These are phyloP conservation scores for Lepus townsendii DNA, from an alignment of 2,797 vertebrate species.

Conservation along the genomic window DNA sequence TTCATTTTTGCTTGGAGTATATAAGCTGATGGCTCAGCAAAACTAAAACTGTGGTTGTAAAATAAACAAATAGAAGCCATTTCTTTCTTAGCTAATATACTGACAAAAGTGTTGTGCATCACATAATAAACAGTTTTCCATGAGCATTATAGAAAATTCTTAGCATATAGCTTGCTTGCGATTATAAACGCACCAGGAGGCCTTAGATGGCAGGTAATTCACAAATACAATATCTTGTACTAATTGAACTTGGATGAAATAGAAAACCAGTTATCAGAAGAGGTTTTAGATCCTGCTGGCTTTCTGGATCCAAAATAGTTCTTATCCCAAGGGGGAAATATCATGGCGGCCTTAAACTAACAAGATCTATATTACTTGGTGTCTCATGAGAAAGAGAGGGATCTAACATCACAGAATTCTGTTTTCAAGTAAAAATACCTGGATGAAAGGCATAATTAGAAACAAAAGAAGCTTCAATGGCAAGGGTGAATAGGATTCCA, in stretches of 20 bases:
- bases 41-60: slow-evolving; percentile 62
- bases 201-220: slow-evolving; percentile 86
- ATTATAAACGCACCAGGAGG: slow-evolving; percentile 83
- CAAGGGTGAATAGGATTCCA: background rate
- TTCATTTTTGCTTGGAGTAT: slow-evolving; percentile 1
- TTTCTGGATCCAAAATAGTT: slow-evolving; percentile 83
- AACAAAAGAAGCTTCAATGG: slow-evolving; percentile 67
- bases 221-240: slow-evolving; percentile 86
- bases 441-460: slow-evolving; percentile 73
- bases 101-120: slow-evolving; percentile 59
- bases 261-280: slow-evolving; percentile 86
- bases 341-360: slow-evolving; percentile 83
- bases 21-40: slow-evolving; percentile 29
- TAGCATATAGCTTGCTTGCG: slow-evolving; percentile 80
- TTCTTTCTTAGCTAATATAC: slow-evolving; percentile 75
- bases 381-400: slow-evolving; percentile 73
- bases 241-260: slow-evolving; percentile 88
- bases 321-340: slow-evolving; percentile 69
- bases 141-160: slow-evolving; percentile 77
- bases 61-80: background rate
- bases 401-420: slow-evolving; percentile 78
- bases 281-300: slow-evolving; percentile 86
- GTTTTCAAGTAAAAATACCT: slow-evolving; percentile 76
- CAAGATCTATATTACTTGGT: slow-evolving; percentile 71
- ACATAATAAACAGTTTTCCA: slow-evolving; percentile 78